Base-by-base conservation (phyloP, 2,888 invertebrate genomes). In the Megamerina dolium region DNA sequence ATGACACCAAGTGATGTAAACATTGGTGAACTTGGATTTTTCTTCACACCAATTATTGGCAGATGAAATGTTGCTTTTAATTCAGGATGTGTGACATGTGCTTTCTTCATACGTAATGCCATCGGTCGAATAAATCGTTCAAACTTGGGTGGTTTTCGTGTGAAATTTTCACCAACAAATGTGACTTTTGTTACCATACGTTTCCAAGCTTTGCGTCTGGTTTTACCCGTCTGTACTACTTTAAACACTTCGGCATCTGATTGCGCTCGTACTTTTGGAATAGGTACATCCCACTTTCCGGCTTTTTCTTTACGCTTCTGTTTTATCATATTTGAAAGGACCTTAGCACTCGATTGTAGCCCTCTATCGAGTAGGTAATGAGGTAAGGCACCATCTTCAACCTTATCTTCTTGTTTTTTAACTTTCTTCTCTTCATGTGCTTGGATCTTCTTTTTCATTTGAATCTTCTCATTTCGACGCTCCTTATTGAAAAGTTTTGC, bases 281-380 rank as follows among this genome's bases (percentile, higher is more conserved):
- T 87, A 0, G 99, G 99, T 0, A 99, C 99, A 61, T 97, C 94
- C 96, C 97, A 99, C 79, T 99, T 99, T 1, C 97, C 97, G 42
- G 95, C 96, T 64, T 99, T 99, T 68, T 99, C 99, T 73, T 99
- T 99, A 1, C 99, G 80, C 72, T 99, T 99, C 72, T 99, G 97
- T 73, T 99, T 99, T 50, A 99, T 94, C 90, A 96, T 96, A 68
- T 97, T 99, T 0, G 96, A 96, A 1, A 99, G 75, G 17, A 97
- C 88, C 73, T 97, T 99, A 3, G 96, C 94, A 33, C 90, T 78
- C 2, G 87, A 85, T 65, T 96, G 92, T 5, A 90, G 84, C 75
- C 97, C 92, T 74, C 99, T 82, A 76, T 99, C 99, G 42, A 99
- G 76, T n/a, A 99, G 77, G 72, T 97, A 99, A 1, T 91, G 90